Percentiles rank a stretch among this genome's conserved stretches.
These are phyloP conservation scores for Scomber japonicus DNA, from an alignment of 2,113 vertebrate genomes.

Conservation along the genomic window DNA sequence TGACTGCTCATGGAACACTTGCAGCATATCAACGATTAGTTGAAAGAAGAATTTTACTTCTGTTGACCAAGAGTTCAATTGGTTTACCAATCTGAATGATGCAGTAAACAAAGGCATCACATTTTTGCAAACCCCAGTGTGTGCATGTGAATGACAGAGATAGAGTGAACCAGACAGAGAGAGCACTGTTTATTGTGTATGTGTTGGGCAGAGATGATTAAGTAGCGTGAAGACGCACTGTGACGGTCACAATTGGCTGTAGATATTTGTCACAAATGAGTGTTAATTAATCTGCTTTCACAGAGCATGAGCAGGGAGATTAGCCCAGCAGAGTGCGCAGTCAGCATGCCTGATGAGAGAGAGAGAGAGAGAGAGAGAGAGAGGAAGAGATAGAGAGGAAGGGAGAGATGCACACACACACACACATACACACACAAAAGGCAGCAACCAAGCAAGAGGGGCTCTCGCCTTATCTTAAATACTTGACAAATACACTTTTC, in stretches of 20 bases:
- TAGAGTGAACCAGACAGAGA: not conserved
- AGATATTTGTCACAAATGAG: conserved; percentile 81
- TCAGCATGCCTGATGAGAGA: conserved; percentile 77
- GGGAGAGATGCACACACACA: not conserved
- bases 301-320: conserved; percentile 75
- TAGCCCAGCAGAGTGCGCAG: conserved; percentile 72
- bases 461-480: conserved; percentile 32
- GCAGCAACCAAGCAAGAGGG: conserved; percentile 4
- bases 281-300: conserved; percentile 83
- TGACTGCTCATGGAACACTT: conserved; percentile 19
- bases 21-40: conserved; percentile 35
- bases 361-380: not conserved
- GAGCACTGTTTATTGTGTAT: conserved; percentile 42
- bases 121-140: not conserved
- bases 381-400: not conserved
- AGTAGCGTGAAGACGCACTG: conserved; percentile 65
- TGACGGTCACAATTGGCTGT: conserved; percentile 75
- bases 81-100: conserved; percentile 13
- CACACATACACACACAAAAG: not conserved
- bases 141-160: not conserved
- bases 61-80: conserved; percentile 14
- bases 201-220: conserved; percentile 59
- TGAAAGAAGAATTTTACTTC: conserved; percentile 18
- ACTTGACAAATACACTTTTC: conserved; percentile 47
- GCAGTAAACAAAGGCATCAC: not conserved